A percentile compares a stretch with the other conserved stretches of the same genome.
phyloP scores from a whole-genome alignment of 2,113 vertebrate genomes.

The Aepyceros melampus region DNA sequence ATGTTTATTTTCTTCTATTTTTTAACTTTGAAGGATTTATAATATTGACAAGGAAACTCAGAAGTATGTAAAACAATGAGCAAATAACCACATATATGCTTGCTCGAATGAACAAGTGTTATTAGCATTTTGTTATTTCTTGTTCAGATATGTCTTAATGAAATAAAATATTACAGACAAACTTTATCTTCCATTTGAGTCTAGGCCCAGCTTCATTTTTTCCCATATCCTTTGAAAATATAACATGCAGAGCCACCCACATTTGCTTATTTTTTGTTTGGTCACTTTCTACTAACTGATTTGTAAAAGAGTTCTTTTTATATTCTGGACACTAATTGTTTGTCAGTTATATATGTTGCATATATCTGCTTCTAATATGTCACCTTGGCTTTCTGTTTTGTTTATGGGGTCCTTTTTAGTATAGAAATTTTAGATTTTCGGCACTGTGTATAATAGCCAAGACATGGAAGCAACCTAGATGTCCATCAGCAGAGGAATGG shows the following conservation, averaged over 20 bases:
- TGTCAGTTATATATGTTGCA: not conserved
- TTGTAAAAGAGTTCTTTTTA: not conserved
- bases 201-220: not conserved
- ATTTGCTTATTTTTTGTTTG: not conserved
- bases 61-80: not conserved
- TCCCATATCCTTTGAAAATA: not conserved
- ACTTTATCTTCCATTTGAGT: not conserved
- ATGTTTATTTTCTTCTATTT: constrained; percentile 11
- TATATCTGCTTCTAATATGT: not conserved
- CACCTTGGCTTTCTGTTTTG: constrained; percentile 9
- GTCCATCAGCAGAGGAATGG: too few relatives aligned
- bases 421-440: not conserved
- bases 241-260: not conserved
- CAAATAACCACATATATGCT: not conserved
- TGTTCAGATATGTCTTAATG: not conserved
- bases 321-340: not conserved
- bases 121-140: constrained; percentile 20
- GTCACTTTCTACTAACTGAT: not conserved
- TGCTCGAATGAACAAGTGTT: not conserved
- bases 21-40: not conserved
- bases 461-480: too few relatives aligned
- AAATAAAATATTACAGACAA: not conserved
- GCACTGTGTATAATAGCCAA: too few relatives aligned
- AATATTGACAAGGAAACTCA: not conserved
- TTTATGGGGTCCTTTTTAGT: not conserved